These are phyloP conservation scores for Hystrix brachyura DNA, from an alignment of 2,113 vertebrate species.

Conservation along the genomic window DNA sequence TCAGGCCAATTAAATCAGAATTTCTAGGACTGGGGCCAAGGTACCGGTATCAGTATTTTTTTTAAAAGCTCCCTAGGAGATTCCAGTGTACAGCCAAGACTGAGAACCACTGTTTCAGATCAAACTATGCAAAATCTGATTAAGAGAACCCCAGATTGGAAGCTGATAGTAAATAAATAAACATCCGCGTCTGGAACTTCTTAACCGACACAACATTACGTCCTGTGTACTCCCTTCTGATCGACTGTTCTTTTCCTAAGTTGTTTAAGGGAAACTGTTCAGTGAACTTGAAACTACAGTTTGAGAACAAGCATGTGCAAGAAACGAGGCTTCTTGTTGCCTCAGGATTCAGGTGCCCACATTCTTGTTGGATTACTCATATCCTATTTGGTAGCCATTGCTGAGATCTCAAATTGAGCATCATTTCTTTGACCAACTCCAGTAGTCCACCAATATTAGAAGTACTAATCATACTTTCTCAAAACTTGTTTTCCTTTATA, in stretches of 20 bases:
- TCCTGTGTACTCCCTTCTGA: not conserved
- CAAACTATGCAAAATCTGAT: slow-evolving; percentile 51
- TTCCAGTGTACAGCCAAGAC: slow-evolving; percentile 37
- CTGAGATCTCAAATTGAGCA: not conserved
- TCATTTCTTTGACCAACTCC: slow-evolving; percentile 6
- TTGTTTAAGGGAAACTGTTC: not conserved
- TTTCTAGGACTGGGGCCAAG: slow-evolving; percentile 63
- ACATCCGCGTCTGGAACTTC: slow-evolving; percentile 10
- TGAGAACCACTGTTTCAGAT: slow-evolving; percentile 60
- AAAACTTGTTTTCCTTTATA: slow-evolving; percentile 33
- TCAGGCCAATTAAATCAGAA: slow-evolving; percentile 59
- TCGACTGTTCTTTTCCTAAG: not conserved
- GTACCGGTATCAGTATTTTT: not conserved
- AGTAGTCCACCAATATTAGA: not conserved
- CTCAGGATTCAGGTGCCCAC: not conserved
- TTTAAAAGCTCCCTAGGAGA: not conserved
- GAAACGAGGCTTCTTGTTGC: not conserved
- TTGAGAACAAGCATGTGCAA: not conserved
- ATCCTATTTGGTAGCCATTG: not conserved
- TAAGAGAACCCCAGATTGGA: slow-evolving; percentile 29
- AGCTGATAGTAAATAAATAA: slow-evolving; percentile 44
- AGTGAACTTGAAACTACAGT: not conserved
- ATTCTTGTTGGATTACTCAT: not conserved
- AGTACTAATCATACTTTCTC: not conserved
- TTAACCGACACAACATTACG: not conserved